Percentiles rank a stretch among this genome's conserved stretches.
Evolutionary conservation across 2,888 invertebrate species (phyloP).

Genomic region (Rambutsinella grinnellia): DNA sequence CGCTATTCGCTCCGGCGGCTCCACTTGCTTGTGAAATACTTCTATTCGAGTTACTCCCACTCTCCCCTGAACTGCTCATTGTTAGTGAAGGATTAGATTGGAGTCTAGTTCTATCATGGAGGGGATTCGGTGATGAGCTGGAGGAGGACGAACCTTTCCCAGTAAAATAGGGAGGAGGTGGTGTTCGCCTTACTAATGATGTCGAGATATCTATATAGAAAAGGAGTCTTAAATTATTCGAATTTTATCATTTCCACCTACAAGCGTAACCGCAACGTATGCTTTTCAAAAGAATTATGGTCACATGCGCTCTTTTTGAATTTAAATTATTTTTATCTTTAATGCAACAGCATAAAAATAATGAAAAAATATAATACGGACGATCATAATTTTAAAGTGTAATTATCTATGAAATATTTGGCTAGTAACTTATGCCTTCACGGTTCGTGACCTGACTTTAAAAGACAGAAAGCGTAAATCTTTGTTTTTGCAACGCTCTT

Average conservation of each 20-base stretch:
- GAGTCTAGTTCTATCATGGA: conserved; percentile 40
- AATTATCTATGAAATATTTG: too few species aligned
- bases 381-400: too few species aligned
- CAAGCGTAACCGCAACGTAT: too few species aligned
- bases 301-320: too few species aligned
- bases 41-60: conserved; percentile 62
- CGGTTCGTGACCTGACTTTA: too few species aligned
- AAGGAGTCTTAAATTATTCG: conserved; percentile 27
- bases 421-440: too few species aligned
- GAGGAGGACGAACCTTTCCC: conserved; percentile 30
- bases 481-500: conserved; percentile 6
- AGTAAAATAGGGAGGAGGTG: conserved; percentile 81
- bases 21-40: conserved; percentile 16
- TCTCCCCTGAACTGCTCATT: conserved; percentile 67
- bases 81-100: conserved; percentile 42
- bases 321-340: too few species aligned
- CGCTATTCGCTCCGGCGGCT: conserved; percentile 58
- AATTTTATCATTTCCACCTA: background rate
- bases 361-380: too few species aligned
- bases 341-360: too few species aligned
- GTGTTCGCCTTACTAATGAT: conserved; percentile 76
- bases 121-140: conserved; percentile 65
- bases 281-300: too few species aligned
- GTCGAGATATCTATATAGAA: conserved; percentile 74
- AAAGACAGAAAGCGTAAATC: background rate